Evolutionary conservation across 2,888 invertebrate species (phyloP).

Genomic region (Drosophila gaucha): DNA sequence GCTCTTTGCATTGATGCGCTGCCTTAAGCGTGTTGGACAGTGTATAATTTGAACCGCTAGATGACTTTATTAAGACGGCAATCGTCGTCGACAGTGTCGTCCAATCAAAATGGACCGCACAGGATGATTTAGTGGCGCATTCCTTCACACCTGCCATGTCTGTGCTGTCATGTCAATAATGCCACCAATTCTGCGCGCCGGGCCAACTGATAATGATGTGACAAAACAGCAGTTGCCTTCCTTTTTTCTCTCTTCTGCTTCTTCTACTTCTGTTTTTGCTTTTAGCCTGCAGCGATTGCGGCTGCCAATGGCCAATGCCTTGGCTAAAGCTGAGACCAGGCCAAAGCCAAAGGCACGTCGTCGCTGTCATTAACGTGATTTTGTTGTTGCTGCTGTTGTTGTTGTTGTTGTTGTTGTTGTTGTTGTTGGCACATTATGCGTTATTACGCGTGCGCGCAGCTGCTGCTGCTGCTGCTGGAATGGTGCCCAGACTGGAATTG

Average conservation of each 20-base stretch:
- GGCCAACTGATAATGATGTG: constrained; percentile 76
- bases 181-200: constrained; percentile 63
- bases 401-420: constrained; percentile 26
- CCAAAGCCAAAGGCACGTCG: constrained; percentile 51
- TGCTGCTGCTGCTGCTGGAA: constrained; percentile 1
- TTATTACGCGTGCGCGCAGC: constrained; percentile 70
- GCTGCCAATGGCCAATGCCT: constrained; percentile 20
- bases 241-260: constrained; percentile 15
- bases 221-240: constrained; percentile 77
- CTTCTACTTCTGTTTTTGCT: constrained; percentile 15
- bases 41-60: constrained; percentile 60
- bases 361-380: constrained; percentile 77
- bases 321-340: constrained; percentile 16
- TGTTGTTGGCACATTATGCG: constrained; percentile 68
- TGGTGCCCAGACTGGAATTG: constrained; percentile 37
- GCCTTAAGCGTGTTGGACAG: constrained; percentile 54
- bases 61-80: constrained; percentile 73
- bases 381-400: constrained; percentile 38
- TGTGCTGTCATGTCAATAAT: constrained; percentile 75
- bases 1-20: no score
- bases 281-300: constrained; percentile 29
- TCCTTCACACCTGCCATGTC: constrained; percentile 74
- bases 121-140: constrained; percentile 79
- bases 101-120: constrained; percentile 73
- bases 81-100: constrained; percentile 47